A percentile compares a stretch with the other conserved stretches of the same genome.
Conservation (phyloP, 2,113 vertebrate genomes). For the Strix aluco region DNA sequence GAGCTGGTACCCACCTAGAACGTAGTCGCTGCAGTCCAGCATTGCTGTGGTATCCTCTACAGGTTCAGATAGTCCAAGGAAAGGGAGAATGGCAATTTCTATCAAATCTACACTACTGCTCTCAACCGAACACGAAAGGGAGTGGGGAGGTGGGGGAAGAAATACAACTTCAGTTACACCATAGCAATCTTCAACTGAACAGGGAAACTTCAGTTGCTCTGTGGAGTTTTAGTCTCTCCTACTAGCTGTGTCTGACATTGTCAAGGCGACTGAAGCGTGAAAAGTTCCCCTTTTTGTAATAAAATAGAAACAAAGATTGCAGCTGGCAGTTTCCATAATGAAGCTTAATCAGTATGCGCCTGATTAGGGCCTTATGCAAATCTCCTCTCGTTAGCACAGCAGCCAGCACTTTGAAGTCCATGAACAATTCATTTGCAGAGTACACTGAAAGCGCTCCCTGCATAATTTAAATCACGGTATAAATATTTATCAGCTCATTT, state of each 20-base stretch:
- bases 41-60: constrained; percentile 78
- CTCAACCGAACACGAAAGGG: constrained; percentile 58
- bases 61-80: constrained; percentile 71
- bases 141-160: constrained; percentile 67
- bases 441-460: constrained; percentile 96
- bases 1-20: constrained; percentile 82
- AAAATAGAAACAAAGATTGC: constrained; percentile 99
- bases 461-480: constrained; percentile 97
- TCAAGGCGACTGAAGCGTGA: constrained; percentile 94
- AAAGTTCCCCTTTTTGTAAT: constrained; percentile 95
- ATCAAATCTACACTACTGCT: constrained; percentile 72
- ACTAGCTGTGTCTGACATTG: constrained; percentile 87
- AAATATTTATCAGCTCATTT: constrained; percentile 99
- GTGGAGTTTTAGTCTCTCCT: constrained; percentile 83
- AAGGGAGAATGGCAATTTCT: constrained; percentile 69
- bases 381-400: constrained; percentile 96
- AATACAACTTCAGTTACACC: constrained; percentile 78
- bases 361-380: constrained; percentile 99
- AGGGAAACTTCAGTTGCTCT: constrained; percentile 83
- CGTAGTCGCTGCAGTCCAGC: constrained; percentile 84
- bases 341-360: constrained; percentile 99
- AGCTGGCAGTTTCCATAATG: constrained; percentile 99
- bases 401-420: constrained; percentile 99
- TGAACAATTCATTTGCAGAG: constrained; percentile 97
- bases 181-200: constrained; percentile 80